Evolutionary conservation across 2,797 vertebrate species (phyloP).

Genomic region (Argya squamiceps): DNA sequence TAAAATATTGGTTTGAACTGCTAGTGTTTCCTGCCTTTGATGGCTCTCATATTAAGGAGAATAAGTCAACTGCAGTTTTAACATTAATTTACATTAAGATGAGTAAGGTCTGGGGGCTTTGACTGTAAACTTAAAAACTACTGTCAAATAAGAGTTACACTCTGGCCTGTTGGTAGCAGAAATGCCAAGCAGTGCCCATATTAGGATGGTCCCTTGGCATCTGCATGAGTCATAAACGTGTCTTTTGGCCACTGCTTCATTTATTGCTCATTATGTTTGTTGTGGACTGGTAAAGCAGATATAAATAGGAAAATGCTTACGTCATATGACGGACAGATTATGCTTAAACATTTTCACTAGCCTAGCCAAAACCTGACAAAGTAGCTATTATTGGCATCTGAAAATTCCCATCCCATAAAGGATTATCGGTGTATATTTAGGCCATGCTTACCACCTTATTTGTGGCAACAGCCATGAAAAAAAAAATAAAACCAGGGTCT

Average conservation of each 20-base stretch:
- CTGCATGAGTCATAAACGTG: conserved; percentile 54
- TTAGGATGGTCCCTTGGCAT: conserved; percentile 59
- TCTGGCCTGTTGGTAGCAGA: neutral
- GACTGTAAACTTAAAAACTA: neutral
- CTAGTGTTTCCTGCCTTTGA: neutral
- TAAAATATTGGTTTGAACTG: neutral
- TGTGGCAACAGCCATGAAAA: neutral
- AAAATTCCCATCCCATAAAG: conserved; percentile 19
- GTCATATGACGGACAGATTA: conserved; percentile 34
- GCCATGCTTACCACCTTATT: neutral
- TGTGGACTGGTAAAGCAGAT: conserved; percentile 45
- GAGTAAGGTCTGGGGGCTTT: neutral
- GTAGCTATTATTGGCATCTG: conserved; percentile 20
- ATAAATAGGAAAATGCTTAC: conserved; percentile 64
- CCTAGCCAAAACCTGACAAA: conserved; percentile 34
- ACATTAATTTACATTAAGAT: neutral
- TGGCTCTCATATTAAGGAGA: neutral
- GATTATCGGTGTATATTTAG: conserved; percentile 26
- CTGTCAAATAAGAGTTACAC: neutral
- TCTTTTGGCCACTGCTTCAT: conserved; percentile 58
- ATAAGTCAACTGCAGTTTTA: neutral
- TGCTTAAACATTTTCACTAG: conserved; percentile 26
- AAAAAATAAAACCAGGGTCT: neutral
- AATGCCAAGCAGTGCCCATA: conserved; percentile 42
- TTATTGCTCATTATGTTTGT: conserved; percentile 49